Evolutionary conservation across 2,113 vertebrate species (phyloP).

Genomic region (Pipra filicauda): DNA sequence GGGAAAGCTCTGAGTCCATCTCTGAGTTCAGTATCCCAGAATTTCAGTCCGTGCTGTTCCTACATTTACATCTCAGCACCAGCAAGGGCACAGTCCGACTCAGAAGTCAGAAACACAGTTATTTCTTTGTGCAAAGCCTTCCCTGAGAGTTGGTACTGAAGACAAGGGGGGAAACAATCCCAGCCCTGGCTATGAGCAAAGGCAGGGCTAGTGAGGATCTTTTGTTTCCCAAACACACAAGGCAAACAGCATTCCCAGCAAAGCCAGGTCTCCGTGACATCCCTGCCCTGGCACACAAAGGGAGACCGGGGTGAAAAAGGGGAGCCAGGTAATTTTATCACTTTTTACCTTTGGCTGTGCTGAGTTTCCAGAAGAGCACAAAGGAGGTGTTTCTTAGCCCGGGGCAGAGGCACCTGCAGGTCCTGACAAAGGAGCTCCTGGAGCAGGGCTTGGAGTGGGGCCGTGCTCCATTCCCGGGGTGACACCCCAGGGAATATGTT

Average conservation of each 20-base stretch:
- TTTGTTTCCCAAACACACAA: conserved; percentile 45
- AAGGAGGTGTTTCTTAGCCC: neutral
- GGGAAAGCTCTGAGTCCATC: neutral
- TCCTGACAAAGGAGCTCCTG: neutral
- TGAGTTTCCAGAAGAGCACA: neutral
- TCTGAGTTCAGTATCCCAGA: neutral
- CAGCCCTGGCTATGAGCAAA: neutral
- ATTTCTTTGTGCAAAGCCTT: neutral
- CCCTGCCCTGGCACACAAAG: conserved; percentile 19
- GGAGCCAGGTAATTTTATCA: conserved; percentile 58
- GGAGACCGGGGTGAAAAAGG: conserved; percentile 30
- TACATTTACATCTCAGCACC: rapidly evolving
- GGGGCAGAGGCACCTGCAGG: neutral
- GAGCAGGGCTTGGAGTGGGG: neutral
- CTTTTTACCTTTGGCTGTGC: neutral
- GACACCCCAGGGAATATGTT: rapidly evolving
- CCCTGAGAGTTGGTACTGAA: neutral
- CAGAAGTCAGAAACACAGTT: neutral
- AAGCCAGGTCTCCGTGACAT: conserved; percentile 43
- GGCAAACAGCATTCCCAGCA: conserved; percentile 38
- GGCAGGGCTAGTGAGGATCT: neutral
- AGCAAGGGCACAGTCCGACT: neutral
- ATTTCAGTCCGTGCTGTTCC: neutral
- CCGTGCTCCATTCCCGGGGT: rapidly evolving
- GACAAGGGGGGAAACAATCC: neutral